Percentiles rank a stretch among this genome's conserved stretches.
phyloP scores from a whole-genome alignment of 1,140 invertebrate species.

The Ephestia elutella region DNA sequence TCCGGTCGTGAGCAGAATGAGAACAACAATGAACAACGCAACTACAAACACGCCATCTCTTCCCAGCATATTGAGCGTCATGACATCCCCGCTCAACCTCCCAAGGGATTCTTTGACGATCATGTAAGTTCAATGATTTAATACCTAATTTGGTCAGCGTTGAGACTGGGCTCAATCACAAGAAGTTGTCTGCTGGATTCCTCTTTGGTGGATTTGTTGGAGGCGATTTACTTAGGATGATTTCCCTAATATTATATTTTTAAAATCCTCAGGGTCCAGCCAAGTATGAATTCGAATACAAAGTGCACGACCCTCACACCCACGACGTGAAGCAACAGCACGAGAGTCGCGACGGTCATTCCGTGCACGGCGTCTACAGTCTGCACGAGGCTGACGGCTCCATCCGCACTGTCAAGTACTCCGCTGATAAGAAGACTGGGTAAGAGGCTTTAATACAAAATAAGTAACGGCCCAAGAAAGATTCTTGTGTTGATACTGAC shows the following conservation, averaged over 20 bases:
- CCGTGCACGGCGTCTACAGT: slow-evolving; percentile 38
- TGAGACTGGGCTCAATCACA: too few species aligned
- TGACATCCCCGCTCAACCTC: slow-evolving; percentile 22
- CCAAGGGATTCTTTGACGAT: slow-evolving; percentile 18
- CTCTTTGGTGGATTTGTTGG: too few species aligned
- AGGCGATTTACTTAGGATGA: too few species aligned
- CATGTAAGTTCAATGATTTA: slow-evolving; percentile 14
- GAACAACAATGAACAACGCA: slow-evolving; percentile 9
- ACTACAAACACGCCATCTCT: slow-evolving; percentile 20
- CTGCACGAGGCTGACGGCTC: slow-evolving; percentile 41
- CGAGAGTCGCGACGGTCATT: slow-evolving; percentile 37
- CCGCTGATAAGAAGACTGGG: slow-evolving; percentile 72
- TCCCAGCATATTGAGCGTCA: slow-evolving; percentile 26
- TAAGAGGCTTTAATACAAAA: slow-evolving; percentile 9
- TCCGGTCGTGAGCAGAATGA: slow-evolving; percentile 19
- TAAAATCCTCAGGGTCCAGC: slow-evolving; percentile 8
- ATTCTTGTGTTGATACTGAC: too few species aligned
- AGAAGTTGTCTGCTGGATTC: too few species aligned
- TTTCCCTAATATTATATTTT: background rate
- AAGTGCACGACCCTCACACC: slow-evolving; percentile 46
- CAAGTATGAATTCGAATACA: slow-evolving; percentile 58
- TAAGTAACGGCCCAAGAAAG: too few species aligned
- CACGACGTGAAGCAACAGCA: slow-evolving; percentile 39
- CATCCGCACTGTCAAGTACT: slow-evolving; percentile 70
- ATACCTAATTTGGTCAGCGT: background rate